Percentiles rank a stretch among this genome's conserved stretches.
These are phyloP conservation scores for Alcedo atthis DNA, from an alignment of 2,797 vertebrate genomes.

Conservation along the genomic window DNA sequence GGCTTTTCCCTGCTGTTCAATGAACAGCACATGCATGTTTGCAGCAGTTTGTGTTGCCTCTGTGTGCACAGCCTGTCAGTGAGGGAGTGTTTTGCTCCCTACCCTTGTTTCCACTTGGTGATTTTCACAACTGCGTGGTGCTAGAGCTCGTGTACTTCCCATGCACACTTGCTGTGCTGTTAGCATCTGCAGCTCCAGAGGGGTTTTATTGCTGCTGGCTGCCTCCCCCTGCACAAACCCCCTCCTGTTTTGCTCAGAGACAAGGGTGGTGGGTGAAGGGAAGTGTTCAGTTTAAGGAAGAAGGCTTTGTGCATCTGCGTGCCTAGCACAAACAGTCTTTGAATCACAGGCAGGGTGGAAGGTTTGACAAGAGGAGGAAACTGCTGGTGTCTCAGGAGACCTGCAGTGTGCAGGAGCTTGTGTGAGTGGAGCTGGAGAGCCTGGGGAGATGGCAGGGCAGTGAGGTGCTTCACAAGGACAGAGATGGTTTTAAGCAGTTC, in stretches of 20 bases:
- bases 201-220: not conserved
- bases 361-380: not conserved
- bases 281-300: not conserved
- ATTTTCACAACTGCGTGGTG: not conserved
- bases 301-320: not conserved
- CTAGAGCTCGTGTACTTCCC: not conserved
- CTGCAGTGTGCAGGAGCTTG: not conserved
- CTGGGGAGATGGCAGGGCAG: not conserved
- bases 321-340: not conserved
- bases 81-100: not conserved
- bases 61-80: not conserved
- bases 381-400: not conserved
- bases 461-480: not conserved
- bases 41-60: not conserved
- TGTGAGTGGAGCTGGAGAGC: not conserved
- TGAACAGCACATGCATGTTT: not conserved
- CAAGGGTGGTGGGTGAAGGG: not conserved
- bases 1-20: not conserved
- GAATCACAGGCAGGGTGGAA: not conserved
- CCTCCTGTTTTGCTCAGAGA: not conserved
- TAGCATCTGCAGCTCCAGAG: not conserved
- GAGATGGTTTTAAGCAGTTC: not conserved
- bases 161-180: not conserved
- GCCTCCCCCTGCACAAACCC: not conserved
- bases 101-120: not conserved